Conservation (phyloP, 2,888 invertebrate genomes). For the Nebria salina region DNA sequence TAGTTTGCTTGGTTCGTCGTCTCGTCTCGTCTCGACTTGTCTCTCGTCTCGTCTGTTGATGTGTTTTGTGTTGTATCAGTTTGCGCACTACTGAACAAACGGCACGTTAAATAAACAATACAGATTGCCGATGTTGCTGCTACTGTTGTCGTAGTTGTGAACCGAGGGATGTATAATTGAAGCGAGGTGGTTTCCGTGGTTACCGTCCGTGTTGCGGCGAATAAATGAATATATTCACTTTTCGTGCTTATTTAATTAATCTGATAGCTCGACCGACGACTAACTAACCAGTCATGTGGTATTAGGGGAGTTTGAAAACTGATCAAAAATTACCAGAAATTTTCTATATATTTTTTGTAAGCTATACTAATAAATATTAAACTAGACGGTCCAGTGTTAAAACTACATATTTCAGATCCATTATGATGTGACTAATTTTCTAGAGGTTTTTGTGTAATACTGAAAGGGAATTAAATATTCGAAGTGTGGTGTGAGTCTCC, state of each 20-base stretch:
- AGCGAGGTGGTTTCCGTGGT: conserved; percentile 1
- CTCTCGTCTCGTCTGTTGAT: neutral
- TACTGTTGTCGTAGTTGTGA: neutral
- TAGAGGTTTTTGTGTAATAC: neutral
- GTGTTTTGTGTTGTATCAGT: conserved; percentile 1
- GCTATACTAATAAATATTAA: too few species aligned
- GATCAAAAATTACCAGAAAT: neutral
- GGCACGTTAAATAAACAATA: conserved; percentile 20
- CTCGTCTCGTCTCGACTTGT: neutral
- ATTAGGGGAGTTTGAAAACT: neutral
- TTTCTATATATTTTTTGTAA: too few species aligned
- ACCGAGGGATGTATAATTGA: conserved; percentile 5
- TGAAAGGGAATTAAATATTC: neutral
- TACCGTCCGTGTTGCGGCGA: neutral
- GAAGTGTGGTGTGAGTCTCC: neutral
- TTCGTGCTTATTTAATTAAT: conserved; percentile 19
- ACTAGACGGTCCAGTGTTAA: too few species aligned
- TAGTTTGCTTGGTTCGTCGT: conserved; percentile 10
- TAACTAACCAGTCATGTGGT: neutral
- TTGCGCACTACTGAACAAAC: conserved; percentile 2
- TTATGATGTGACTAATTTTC: neutral
- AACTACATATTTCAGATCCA: too few species aligned
- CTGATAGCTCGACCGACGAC: neutral
- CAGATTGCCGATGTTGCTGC: neutral
- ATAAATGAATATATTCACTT: conserved; percentile 6